Base-by-base conservation (phyloP, 2,797 vertebrate species). In the Loriculus beryllinus region DNA sequence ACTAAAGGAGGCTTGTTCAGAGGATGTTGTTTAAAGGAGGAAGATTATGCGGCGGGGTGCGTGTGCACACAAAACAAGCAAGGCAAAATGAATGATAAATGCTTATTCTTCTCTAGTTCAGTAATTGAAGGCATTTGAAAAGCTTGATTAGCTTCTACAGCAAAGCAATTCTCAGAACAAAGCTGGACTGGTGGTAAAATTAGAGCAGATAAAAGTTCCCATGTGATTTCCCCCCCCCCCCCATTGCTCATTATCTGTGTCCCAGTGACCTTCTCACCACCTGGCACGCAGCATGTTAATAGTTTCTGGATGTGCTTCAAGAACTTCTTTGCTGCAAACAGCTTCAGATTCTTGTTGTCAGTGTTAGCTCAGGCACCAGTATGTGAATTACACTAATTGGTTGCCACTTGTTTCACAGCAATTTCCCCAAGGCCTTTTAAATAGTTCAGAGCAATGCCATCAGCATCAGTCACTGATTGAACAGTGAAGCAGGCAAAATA, bases 261-360 rank as follows among this genome's bases (percentile, higher is more conserved):
- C 79, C 91, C 74, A 71, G 57, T 96, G 92, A 95, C 96, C 93
- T 96, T 94, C 96, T 93, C 85, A 74, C 79, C 85, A 93, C 93
- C 87, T 90, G 94, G 86, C 37, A 8, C 7, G 3, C 77, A 82
- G 69, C 70, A 47, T 10, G 42, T 75, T 94, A 78, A 92, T 82
- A 90, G 56, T 85, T 91, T 82, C 62, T 94, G 89, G 89, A 72
- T 31, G 19, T 47, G 82, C 79, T 72, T 84, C 82, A 76, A 88
- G 85, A 93, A 81, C 75, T 40, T 67, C 86, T 91, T 87, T 63
- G 63, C 67, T 33, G 64, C 76, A 64, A 88, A 91, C 59, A 93
- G 85, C 81, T 92, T 93, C 82, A 74, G 63, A 86, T 75, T 75
- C 65, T 54, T 29, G 12, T 79, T 83, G 85, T 96, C 39, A 10